Evolutionary conservation across 2,113 vertebrate species (phyloP), one percentile per base, ranked within the genome.

Genomic region (Acrocephalus kingi): DNA sequence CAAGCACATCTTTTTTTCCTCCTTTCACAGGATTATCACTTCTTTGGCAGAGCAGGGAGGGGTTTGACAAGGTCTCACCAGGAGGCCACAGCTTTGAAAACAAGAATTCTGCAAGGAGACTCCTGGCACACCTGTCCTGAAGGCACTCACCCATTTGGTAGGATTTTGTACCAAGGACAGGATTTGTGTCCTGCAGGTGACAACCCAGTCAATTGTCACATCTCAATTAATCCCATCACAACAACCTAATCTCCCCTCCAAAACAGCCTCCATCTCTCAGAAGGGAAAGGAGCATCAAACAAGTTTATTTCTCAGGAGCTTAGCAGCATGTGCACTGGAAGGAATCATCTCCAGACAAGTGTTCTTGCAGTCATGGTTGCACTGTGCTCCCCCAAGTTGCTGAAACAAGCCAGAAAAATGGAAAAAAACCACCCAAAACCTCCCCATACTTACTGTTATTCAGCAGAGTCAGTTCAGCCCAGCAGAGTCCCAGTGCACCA

Each of bases 301-400:
- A 31, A 51, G 8, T 58, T 78, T 33, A 23, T 62, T 48, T 21
- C 59, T 81, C 51, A 56, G 55, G 20, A 77, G 45, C 11, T 69
- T 74, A 49, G 46, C 37, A 67, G 75, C 31, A 45, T 10, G 31
- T 52, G 2, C 17, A 2, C 27, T 58, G 48, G 78, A 13, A 59
- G 7, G 23, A 52, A 30, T 39, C 28, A 23, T 52, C 72, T 59
- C 63, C 54, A 76, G 43, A 37, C 25, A 27, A 45, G 25, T 23
- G 43, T 48, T 56, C 43, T 49, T 49, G 67, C 52, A 68, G 52
- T 67, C 3, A 0, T 35, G 30, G 22, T 56, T 48, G 25, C 61
- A 48, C 49, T 2, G 4, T 0, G 1, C 10, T 10, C 28, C 48
- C 13, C 12, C 17, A 35, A 5, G 59, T 7, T 69, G 23, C 49